Evolutionary conservation across 2,797 vertebrate genomes (phyloP).

Genomic region (Xyrichtys novacula): DNA sequence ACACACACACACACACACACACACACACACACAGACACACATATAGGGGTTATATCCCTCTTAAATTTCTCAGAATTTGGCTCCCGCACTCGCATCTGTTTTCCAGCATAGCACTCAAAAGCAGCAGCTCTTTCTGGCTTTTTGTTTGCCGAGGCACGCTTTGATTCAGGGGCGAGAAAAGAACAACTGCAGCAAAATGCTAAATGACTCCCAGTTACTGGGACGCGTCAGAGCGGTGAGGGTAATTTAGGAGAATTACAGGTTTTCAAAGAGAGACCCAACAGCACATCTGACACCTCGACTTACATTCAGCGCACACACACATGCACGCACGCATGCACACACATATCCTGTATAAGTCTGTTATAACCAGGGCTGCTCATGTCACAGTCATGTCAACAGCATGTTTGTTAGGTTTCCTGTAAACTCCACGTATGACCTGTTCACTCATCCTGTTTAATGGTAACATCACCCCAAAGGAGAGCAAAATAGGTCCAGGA

Average conservation of each 20-base stretch:
- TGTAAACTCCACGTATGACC: conserved; percentile 23
- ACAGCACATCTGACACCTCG: conserved; percentile 54
- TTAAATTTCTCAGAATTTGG: conserved; percentile 52
- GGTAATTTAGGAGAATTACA: conserved; percentile 62
- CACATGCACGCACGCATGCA: conserved; percentile 30
- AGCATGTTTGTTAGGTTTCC: conserved; percentile 4
- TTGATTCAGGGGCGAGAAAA: conserved; percentile 38
- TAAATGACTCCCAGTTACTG: conserved; percentile 47
- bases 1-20: conserved; percentile 15
- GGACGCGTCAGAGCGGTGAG: conserved; percentile 28
- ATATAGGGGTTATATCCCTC: conserved; percentile 38
- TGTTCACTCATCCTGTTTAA: conserved; percentile 14
- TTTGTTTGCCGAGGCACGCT: conserved; percentile 36
- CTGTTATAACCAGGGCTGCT: conserved; percentile 19
- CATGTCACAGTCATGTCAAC: conserved; percentile 43
- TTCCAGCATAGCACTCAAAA: conserved; percentile 43
- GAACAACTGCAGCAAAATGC: conserved; percentile 40
- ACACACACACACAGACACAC: conserved; percentile 13
- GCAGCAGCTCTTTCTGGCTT: conserved; percentile 39
- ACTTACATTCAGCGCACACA: conserved; percentile 25
- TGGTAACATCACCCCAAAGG: background rate
- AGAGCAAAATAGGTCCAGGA: background rate
- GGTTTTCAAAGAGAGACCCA: conserved; percentile 56
- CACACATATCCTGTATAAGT: conserved; percentile 10
- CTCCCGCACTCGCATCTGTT: conserved; percentile 51